A percentile compares a stretch with the other conserved stretches of the same genome.
phyloP scores from a whole-genome alignment of 2,797 vertebrate genomes.

The Poecile montanus region DNA sequence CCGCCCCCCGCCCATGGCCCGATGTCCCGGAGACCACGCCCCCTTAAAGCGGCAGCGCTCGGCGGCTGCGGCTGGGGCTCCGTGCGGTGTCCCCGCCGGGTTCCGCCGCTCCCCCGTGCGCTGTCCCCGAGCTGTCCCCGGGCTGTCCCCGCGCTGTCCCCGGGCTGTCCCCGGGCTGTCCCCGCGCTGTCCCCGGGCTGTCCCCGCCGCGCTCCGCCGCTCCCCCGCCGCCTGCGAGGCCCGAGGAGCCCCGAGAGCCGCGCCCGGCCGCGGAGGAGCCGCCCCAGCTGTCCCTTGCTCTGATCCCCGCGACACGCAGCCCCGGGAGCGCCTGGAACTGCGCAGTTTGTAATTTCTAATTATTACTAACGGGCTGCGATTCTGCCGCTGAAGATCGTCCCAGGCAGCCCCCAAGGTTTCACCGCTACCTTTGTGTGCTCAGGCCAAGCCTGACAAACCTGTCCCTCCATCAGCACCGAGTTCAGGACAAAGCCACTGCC shows the following conservation, averaged over 20 bases:
- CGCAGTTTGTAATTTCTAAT: neutral
- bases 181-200: too few species aligned
- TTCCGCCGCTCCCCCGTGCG: too few species aligned
- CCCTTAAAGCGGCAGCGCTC: neutral
- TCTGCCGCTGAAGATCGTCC: fast-evolving
- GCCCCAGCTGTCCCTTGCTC: neutral
- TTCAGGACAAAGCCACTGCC: neutral
- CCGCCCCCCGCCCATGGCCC: neutral
- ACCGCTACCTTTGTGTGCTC: fast-evolving
- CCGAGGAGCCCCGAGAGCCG: neutral
- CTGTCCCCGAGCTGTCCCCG: too few species aligned
- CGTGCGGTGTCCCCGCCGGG: too few species aligned
- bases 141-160: neutral
- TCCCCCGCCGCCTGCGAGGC: neutral
- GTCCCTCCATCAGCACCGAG: fast-evolving
- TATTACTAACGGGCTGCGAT: neutral
- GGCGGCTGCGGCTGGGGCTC: too few species aligned
- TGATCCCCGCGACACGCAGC: neutral
- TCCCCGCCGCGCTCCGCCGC: neutral
- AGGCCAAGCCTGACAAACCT: neutral
- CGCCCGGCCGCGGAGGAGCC: neutral
- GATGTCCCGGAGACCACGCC: neutral
- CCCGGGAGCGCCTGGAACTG: neutral
- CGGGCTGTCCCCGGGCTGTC: neutral
- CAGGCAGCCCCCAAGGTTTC: fast-evolving